Conservation (phyloP, 2,113 vertebrate genomes). For the Gorsachius goisagi region DNA sequence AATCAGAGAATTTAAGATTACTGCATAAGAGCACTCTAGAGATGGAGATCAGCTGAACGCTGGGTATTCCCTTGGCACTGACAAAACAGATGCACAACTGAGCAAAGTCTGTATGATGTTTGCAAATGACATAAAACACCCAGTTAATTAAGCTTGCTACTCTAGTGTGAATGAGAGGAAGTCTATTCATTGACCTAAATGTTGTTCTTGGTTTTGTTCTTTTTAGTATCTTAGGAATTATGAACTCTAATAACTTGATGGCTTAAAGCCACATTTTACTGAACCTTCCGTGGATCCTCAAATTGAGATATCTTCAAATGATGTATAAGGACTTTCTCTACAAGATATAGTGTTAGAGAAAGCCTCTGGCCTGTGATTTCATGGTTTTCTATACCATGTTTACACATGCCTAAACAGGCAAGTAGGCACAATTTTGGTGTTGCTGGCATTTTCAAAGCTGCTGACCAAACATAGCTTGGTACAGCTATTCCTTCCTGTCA, state of each 20-base stretch:
- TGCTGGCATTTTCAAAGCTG: background rate
- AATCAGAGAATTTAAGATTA: background rate
- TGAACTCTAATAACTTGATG: background rate
- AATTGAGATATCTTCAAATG: background rate
- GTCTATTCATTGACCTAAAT: background rate
- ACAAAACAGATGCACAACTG: background rate
- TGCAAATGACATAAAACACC: slow-evolving; percentile 23
- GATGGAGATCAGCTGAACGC: background rate
- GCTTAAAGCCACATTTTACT: background rate
- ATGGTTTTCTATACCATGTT: background rate
- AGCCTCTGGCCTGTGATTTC: background rate
- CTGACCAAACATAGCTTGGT: background rate
- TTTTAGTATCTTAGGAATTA: background rate
- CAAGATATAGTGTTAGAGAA: background rate
- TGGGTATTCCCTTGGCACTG: background rate
- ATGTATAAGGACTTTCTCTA: background rate
- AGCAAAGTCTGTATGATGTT: background rate
- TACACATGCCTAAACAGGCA: background rate
- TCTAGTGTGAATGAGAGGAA: background rate
- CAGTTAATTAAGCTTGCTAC: slow-evolving; percentile 20
- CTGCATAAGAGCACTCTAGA: background rate
- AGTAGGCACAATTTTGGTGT: background rate
- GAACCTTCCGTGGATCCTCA: background rate
- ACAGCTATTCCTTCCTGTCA: background rate
- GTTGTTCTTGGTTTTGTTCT: background rate